phyloP scores from a whole-genome alignment of 2,113 vertebrate species.

The Cyanoramphus novaezelandiae region DNA sequence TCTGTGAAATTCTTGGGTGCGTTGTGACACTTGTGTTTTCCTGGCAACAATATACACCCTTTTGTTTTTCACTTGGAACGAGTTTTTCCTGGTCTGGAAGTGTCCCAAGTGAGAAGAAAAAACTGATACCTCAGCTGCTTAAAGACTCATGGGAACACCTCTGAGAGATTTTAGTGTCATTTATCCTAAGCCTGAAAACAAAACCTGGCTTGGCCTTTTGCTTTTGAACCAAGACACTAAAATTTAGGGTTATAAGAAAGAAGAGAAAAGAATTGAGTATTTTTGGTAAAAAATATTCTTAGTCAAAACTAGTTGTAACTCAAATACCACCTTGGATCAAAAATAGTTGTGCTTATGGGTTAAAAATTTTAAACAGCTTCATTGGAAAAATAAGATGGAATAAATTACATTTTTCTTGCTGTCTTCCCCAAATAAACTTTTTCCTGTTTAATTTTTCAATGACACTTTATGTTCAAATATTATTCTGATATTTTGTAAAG shows the following conservation, averaged over 20 bases:
- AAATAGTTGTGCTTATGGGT: not conserved
- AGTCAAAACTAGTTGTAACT: not conserved
- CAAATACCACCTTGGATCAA: not conserved
- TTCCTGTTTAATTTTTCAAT: not conserved
- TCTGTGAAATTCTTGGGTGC: not conserved
- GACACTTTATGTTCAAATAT: not conserved
- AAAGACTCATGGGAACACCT: not conserved
- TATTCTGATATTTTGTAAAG: not conserved
- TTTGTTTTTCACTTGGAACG: slow-evolving; percentile 5
- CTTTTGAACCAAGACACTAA: not conserved
- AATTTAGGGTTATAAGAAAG: not conserved
- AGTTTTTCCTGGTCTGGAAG: slow-evolving; percentile 55
- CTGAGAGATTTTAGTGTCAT: not conserved
- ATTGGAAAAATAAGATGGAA: not conserved
- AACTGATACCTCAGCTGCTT: not conserved
- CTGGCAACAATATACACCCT: not conserved
- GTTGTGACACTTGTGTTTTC: not conserved
- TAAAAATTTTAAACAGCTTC: not conserved
- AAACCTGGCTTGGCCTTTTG: not conserved
- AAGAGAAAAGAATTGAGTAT: not conserved
- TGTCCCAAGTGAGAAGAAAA: slow-evolving; percentile 2
- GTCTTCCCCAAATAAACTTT: not conserved
- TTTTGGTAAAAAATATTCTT: not conserved
- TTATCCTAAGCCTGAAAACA: not conserved
- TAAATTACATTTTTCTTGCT: not conserved